Evolutionary conservation across 2,888 invertebrate genomes (phyloP), one percentile per base, ranked within the genome.

Genomic region (Glyphotaelius pellucidus): DNA sequence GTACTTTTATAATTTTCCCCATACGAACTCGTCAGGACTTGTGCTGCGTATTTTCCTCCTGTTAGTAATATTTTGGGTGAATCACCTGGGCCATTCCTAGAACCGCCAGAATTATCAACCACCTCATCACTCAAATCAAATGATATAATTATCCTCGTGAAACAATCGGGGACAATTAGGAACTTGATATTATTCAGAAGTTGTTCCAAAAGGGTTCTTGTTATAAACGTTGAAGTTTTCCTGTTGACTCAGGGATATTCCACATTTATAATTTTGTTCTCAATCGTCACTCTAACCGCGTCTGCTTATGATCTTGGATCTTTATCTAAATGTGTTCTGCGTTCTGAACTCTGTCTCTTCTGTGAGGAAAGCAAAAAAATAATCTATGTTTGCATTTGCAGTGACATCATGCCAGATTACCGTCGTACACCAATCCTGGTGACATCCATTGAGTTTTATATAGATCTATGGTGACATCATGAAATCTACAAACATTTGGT

Each of bases 331-430:
- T 42, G 67, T n/a, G 67, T 52, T 19, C 52, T 52, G 52, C n/a
- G 30, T 30, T 42, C n/a, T 30, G 42, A 86, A 38, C 35, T 19
- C 86, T 86, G 35, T 25, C 38, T 42, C 25, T 31, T 30, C 14
- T 52, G 38, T 9, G 30, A 4, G 67, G 42, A n/a, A 42, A 86
- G 30, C 67, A 67, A 67, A 67, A n/a, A 67, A 67, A 67, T n/a
- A 67, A 86, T 67, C 47, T 25, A 30, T 15, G 15, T 31, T 42
- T 42, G 86, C 42, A 47, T 31, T 42, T 30, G 52, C 42, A 30
- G 86, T 86, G 86, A 86, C 47, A 86, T 86, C 86, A 86, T 86
- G 30, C 38, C 42, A 25, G 32, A 86, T 86, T 86, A n/a, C 42
- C 86, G 30, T 86, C 86, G 42, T 83, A 47, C 25, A 7, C 86